Percentiles rank a stretch among this genome's conserved stretches.
These are phyloP conservation scores for Tokudaia tokunoshimensis DNA, from an alignment of 2,797 vertebrate species.

Conservation along the genomic window DNA sequence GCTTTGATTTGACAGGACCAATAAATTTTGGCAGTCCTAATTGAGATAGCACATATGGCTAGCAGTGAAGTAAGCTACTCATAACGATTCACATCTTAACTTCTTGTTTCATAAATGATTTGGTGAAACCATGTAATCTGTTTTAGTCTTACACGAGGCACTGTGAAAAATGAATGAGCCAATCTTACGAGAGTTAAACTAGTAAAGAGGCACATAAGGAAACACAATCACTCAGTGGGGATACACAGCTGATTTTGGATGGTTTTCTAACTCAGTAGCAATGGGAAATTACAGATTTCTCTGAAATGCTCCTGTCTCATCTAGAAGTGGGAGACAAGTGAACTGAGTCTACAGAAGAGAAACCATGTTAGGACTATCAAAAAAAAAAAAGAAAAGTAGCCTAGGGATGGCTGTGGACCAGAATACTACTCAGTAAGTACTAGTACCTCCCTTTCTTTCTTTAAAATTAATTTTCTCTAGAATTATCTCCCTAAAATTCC, in stretches of 20 bases:
- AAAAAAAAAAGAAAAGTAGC: neutral
- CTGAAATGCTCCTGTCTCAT: neutral
- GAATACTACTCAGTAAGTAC: neutral
- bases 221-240: neutral
- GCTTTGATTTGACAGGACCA: neutral
- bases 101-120: neutral
- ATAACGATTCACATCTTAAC: neutral
- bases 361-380: neutral
- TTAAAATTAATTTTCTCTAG: slow-evolving; percentile 2
- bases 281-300: neutral
- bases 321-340: neutral
- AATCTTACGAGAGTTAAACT: neutral
- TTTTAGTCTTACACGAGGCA: neutral
- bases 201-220: neutral
- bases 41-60: neutral
- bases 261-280: neutral
- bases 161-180: neutral
- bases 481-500: neutral
- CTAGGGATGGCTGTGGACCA: neutral
- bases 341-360: neutral
- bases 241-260: neutral
- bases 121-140: neutral
- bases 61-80: neutral
- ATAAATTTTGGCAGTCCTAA: neutral
- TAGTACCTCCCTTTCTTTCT: neutral